Evolutionary conservation across 2,888 invertebrate species (phyloP), one percentile per base, ranked within the genome.

Genomic region (Ectemnius lituratus): DNA sequence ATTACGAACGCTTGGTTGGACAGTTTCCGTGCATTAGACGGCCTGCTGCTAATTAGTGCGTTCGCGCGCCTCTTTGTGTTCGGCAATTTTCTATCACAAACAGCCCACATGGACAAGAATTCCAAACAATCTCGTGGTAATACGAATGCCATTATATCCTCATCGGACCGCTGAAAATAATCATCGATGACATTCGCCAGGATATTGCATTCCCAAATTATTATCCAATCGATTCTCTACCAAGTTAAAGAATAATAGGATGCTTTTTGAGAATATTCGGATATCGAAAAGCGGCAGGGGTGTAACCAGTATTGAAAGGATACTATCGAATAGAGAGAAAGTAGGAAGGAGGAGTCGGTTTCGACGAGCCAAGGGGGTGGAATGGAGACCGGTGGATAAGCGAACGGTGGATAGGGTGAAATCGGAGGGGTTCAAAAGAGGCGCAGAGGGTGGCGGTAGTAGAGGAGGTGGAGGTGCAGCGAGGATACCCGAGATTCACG

Each of bases 401-500:
- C n/a, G 60, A 16, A 14, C 13, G n/a, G 60, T 11, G 37, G 47
- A 46, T 8, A 47, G 62, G 28, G 62, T n/a, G 37, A 37, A 37
- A 37, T 37, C 37, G 46, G 20, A 45, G 37, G 20, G 66, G 58
- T 58, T n/a, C 18, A 52, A 67, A 46, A 28, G 49, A 46, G 62
- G 70, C 47, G 37, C 27, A 11, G 20, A 18, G 18, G 65, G 2
- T 18, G 64, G 27, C 4, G 45, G 18, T 0, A 5, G 52, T 52
- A 0, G 52, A 18, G 46, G 16, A 60, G 47, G 61, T n/a, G 62
- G 78, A 74, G 67, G 69, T 75, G 67, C 52, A 52, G 68, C 62
- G 71, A 57, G 79, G 72, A 67, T 71, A 75, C 67, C 77, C 86
- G 85, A 86, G 84, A 87, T 83, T 84, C 84, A 76, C 67, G 77